A percentile compares a stretch with the other conserved stretches of the same genome.
These are phyloP conservation scores for Craseonycteris thonglongyai DNA, from an alignment of 2,113 vertebrate genomes.

Conservation along the genomic window DNA sequence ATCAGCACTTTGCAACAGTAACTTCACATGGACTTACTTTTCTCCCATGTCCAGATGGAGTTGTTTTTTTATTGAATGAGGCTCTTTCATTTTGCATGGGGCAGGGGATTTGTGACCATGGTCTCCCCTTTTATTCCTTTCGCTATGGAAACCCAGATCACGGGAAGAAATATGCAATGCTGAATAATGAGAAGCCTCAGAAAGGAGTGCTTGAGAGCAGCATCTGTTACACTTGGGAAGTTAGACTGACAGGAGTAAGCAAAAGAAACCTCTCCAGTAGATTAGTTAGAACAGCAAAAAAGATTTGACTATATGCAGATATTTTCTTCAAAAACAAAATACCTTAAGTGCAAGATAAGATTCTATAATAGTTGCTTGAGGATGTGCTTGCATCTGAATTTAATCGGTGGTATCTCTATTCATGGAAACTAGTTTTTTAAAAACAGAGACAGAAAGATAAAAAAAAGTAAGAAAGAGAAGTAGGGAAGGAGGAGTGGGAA, in stretches of 20 bases:
- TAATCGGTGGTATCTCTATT: constrained; percentile 20
- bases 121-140: constrained; percentile 94
- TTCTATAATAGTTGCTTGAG: not conserved
- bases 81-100: constrained; percentile 95
- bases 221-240: constrained; percentile 99
- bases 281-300: constrained; percentile 79
- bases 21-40: constrained; percentile 85
- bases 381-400: constrained; percentile 1
- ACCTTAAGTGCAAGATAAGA: not conserved
- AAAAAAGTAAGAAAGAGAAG: too few species aligned
- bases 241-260: constrained; percentile 94
- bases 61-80: constrained; percentile 89
- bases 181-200: constrained; percentile 94
- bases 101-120: constrained; percentile 92
- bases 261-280: constrained; percentile 85
- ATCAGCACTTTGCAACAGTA: constrained; percentile 92
- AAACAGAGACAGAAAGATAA: not conserved
- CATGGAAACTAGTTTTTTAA: not conserved
- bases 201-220: constrained; percentile 94
- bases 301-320: constrained; percentile 80
- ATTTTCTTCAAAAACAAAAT: constrained; percentile 47
- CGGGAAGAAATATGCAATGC: constrained; percentile 94
- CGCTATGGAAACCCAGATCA: constrained; percentile 99
- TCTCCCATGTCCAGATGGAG: constrained; percentile 87
- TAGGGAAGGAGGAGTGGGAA: too few species aligned